Base-by-base conservation (phyloP, 2,888 invertebrate genomes). In the Drosophila meridiana region DNA sequence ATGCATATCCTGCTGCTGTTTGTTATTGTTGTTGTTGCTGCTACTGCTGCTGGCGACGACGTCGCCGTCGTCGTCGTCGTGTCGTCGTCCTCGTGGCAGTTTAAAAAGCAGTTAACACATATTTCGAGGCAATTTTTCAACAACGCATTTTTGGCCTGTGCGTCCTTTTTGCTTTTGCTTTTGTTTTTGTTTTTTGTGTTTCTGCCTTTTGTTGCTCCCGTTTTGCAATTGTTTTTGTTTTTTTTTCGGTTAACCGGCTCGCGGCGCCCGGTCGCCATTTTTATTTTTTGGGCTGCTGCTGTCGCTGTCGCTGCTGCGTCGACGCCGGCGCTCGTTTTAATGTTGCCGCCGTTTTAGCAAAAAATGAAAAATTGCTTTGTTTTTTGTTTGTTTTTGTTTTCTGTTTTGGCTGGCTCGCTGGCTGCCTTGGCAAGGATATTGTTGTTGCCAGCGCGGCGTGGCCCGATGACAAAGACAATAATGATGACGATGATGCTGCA, bases 21-120 rank as follows among this genome's bases (percentile, higher is more conserved):
- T 55, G 62, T 62, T 62, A 38, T 53, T 64, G 60, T 47, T 65
- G 52, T 36, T 62, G 47, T 5, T 60, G 59, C 0, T 47, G 64
- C 38, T 57, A 50, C 0, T 56, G 47, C 11, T 65, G 68, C 40
- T 55, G 58, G 32, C 50, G 42, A 5, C 47, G 43, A 2, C 61
- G 62, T 34, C 66, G 83, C 69, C 76, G 89, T 77, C 53, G 57
- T 2, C 61, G 63, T 40, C 66, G 86, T 78, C 79, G 89, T 82
- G 85, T 87, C 88, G 85, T 84, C 89, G 87, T 88, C 87, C 87
- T 90, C 84, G 90, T 81, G 89, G 90, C 90, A 87, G 90, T 92
- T 91, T 91, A 92, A 92, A 92, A 91, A 92, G 92, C 90, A 92
- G 92, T 92, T 92, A 92, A 92, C 92, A 92, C 92, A 92, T 92